Percentiles rank a stretch among this genome's conserved stretches.
phyloP scores from a whole-genome alignment of 2,888 invertebrate species.

The Eurois occulta region DNA sequence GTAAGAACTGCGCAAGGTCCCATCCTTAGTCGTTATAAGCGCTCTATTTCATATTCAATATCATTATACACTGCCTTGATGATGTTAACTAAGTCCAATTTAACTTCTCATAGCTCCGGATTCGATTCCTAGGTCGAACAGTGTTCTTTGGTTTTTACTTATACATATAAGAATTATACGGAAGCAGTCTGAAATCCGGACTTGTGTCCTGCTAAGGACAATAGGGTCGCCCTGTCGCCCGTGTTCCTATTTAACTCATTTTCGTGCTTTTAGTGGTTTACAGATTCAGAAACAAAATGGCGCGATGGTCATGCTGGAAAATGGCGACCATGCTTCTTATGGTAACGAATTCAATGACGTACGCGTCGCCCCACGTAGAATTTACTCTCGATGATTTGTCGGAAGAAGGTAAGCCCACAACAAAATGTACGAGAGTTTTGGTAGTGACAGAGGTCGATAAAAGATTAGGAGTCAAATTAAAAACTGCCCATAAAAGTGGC shows the following conservation, averaged over 20 bases:
- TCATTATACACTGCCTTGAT: too few species aligned
- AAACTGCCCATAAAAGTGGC: neutral
- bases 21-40: too few species aligned
- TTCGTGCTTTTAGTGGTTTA: neutral
- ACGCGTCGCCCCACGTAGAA: slow-evolving; percentile 51
- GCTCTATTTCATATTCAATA: too few species aligned
- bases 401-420: slow-evolving; percentile 43
- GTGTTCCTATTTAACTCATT: neutral
- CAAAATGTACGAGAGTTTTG: neutral
- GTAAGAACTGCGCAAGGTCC: neutral
- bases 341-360: slow-evolving; percentile 38
- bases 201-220: neutral
- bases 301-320: slow-evolving; percentile 10
- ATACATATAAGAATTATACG: neutral
- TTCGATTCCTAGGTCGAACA: neutral
- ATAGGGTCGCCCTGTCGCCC: neutral
- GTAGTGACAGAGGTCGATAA: neutral
- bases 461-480: neutral
- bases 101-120: neutral
- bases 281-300: slow-evolving; percentile 47
- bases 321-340: slow-evolving; percentile 37
- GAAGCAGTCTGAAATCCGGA: too few species aligned
- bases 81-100: neutral
- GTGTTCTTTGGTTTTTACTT: neutral
- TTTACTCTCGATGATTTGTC: slow-evolving; percentile 43